Evolutionary conservation across 2,888 invertebrate species (phyloP).

Genomic region (Mesoligia furuncula): DNA sequence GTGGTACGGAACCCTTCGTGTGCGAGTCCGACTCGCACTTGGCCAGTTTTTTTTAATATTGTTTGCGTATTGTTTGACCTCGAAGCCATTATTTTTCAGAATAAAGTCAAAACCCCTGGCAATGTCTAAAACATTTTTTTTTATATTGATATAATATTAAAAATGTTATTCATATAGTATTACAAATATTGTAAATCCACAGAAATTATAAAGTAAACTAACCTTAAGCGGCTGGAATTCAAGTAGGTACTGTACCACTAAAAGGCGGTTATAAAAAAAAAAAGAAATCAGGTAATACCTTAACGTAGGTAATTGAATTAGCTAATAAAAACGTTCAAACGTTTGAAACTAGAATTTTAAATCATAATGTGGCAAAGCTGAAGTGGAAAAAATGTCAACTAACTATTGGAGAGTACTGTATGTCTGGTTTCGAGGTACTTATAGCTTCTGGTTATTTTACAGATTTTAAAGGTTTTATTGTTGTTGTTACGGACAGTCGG

Average conservation of each 20-base stretch:
- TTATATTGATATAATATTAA: too few species aligned
- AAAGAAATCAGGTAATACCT: too few species aligned
- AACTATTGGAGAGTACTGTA: too few species aligned
- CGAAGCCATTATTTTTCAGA: background rate
- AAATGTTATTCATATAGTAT: background rate
- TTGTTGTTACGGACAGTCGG: background rate
- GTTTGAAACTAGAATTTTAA: background rate
- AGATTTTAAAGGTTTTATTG: background rate
- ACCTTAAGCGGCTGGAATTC: background rate
- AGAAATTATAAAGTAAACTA: background rate
- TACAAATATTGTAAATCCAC: background rate
- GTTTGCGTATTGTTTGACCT: background rate
- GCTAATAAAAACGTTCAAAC: too few species aligned
- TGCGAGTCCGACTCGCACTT: too few species aligned
- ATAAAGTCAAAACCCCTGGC: background rate
- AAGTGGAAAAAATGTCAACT: too few species aligned
- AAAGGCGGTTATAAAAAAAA: background rate
- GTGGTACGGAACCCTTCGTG: too few species aligned
- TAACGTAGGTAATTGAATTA: too few species aligned
- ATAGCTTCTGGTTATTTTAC: background rate
- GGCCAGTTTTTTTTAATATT: background rate
- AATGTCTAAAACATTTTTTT: too few species aligned
- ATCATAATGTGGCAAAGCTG: too few species aligned
- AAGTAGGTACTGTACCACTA: background rate
- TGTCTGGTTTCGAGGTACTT: background rate